Percentiles rank a stretch among this genome's conserved stretches.
phyloP scores from a whole-genome alignment of 2,113 vertebrate genomes.

The Hydrochoerus hydrochaeris region DNA sequence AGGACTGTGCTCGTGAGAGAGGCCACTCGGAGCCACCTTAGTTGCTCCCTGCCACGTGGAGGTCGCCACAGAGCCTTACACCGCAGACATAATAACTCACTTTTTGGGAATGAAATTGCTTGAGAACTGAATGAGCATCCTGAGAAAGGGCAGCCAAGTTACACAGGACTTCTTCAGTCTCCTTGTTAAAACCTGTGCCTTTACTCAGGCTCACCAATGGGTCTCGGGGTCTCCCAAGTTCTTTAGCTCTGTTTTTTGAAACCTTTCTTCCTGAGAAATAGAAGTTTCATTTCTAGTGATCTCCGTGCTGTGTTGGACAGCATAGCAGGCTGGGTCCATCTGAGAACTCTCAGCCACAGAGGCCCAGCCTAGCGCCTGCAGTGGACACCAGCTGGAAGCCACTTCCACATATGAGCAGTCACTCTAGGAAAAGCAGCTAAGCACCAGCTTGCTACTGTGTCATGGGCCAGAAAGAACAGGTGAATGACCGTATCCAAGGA shows the following conservation, averaged over 20 bases:
- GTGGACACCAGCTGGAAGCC: not conserved
- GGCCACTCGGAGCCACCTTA: not conserved
- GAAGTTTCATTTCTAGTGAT: not conserved
- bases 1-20: not conserved
- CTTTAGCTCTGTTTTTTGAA: not conserved
- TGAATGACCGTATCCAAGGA: not conserved
- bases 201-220: not conserved
- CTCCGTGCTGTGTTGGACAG: accelerated
- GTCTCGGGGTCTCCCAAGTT: not conserved
- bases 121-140: not conserved
- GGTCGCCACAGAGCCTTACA: not conserved
- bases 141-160: not conserved
- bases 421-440: not conserved
- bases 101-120: not conserved
- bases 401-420: not conserved
- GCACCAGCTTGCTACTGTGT: not conserved
- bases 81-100: not conserved
- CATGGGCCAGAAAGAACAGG: not conserved
- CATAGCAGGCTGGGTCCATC: not conserved
- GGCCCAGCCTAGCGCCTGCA: not conserved
- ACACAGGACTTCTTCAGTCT: not conserved
- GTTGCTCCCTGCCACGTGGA: accelerated
- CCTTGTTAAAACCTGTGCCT: conserved; percentile 18
- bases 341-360: not conserved
- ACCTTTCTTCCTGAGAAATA: not conserved